Evolutionary conservation across 2,888 invertebrate species (phyloP).

Genomic region (Epistrophe grossulariae): DNA sequence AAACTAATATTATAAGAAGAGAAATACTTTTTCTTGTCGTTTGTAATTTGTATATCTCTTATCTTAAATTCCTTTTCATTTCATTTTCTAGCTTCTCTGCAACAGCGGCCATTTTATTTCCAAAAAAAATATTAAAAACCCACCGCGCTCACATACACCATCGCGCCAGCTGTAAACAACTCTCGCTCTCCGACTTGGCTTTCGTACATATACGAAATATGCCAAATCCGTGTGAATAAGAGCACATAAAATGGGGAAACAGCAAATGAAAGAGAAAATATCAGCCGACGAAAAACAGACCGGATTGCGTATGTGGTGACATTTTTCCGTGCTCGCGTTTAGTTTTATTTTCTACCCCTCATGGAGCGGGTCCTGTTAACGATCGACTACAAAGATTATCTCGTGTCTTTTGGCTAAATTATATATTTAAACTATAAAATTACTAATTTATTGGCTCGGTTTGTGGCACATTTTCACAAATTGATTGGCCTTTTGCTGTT

Average conservation of each 20-base stretch:
- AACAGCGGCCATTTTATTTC: conserved; percentile 68
- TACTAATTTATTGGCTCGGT: conserved; percentile 41
- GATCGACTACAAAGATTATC: conserved; percentile 65
- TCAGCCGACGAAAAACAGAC: conserved; percentile 28
- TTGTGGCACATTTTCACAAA: conserved; percentile 38
- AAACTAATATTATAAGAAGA: conserved; percentile 39
- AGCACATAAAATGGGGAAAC: conserved; percentile 30
- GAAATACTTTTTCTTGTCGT: conserved; percentile 23
- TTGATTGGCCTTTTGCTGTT: conserved; percentile 43
- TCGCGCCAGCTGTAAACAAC: neutral
- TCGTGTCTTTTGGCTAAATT: conserved; percentile 71
- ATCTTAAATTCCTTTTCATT: conserved; percentile 50
- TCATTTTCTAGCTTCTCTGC: conserved; percentile 47
- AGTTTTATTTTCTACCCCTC: conserved; percentile 78
- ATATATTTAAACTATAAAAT: conserved; percentile 47
- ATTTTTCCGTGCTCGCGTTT: conserved; percentile 76
- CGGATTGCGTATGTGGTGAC: conserved; percentile 77
- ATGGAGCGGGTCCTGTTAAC: conserved; percentile 76
- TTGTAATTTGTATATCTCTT: conserved; percentile 57
- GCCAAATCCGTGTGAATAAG: conserved; percentile 46
- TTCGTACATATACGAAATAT: conserved; percentile 59
- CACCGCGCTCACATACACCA: conserved; percentile 40
- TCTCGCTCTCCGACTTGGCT: neutral
- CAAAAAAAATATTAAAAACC: conserved; percentile 40
- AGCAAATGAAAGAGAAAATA: conserved; percentile 52